Evolutionary conservation across 2,888 invertebrate species (phyloP).

Genomic region (Monopis laevigella): DNA sequence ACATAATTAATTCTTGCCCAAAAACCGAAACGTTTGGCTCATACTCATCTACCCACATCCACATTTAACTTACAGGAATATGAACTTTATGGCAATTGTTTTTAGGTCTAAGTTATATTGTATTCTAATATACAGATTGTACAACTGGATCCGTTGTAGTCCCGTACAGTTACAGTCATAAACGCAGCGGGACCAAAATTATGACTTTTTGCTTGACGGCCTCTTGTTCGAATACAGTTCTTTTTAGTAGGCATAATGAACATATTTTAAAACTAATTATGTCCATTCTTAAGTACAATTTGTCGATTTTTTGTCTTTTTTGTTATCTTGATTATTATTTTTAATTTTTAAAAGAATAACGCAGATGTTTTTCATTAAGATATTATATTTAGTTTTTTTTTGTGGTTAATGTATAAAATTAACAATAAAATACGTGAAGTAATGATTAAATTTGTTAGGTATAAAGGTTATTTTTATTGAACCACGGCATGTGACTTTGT

Average conservation of each 20-base stretch:
- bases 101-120: not conserved
- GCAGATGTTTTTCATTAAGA: constrained; percentile 5
- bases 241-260: constrained; percentile 9
- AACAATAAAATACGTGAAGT: too few species aligned
- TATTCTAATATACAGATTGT: constrained; percentile 1
- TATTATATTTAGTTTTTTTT: too few species aligned
- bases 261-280: constrained; percentile 7
- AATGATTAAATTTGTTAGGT: too few species aligned
- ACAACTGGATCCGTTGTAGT: not conserved
- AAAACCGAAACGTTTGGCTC: constrained; percentile 44
- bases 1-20: constrained; percentile 54
- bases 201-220: constrained; percentile 17
- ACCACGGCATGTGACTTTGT: too few species aligned
- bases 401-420: too few species aligned
- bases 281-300: constrained; percentile 1
- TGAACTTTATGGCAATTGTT: too few species aligned
- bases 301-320: not conserved
- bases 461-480: too few species aligned
- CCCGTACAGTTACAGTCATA: constrained; percentile 47
- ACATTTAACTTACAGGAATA: too few species aligned
- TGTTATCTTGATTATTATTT: constrained; percentile 4
- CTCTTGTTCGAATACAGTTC: constrained; percentile 4
- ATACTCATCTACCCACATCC: constrained; percentile 33
- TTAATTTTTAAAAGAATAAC: not conserved
- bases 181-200: constrained; percentile 43